Evolutionary conservation across 1,140 invertebrate species (phyloP).

Genomic region (Argopecten irradians): DNA sequence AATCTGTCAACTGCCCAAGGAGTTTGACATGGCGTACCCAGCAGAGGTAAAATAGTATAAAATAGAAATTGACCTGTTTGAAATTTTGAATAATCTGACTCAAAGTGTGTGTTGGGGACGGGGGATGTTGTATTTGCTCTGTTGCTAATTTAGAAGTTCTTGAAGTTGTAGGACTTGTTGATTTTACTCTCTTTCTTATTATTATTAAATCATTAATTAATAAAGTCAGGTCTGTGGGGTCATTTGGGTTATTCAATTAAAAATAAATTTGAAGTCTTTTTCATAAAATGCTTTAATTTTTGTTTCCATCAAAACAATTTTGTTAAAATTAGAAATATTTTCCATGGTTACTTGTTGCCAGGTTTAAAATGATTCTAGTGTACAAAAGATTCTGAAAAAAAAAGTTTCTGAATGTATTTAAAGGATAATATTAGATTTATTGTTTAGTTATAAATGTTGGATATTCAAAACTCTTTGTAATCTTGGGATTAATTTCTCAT

Average conservation of each 20-base stretch:
- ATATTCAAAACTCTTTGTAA: neutral
- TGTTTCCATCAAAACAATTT: too few species aligned
- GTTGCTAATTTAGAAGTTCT: neutral
- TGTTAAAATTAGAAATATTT: too few species aligned
- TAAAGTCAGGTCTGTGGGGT: too few species aligned
- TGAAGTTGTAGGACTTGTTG: neutral
- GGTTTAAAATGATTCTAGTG: neutral
- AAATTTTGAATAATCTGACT: neutral
- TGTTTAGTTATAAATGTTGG: neutral
- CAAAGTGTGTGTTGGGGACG: neutral
- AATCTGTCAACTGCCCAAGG: constrained; percentile 83
- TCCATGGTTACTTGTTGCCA: too few species aligned
- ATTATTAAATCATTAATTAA: neutral
- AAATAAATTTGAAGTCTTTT: too few species aligned
- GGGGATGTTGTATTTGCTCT: neutral
- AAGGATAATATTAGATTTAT: neutral
- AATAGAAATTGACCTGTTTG: neutral
- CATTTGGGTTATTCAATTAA: too few species aligned
- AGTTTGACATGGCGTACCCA: constrained; percentile 83
- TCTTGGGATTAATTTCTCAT: neutral
- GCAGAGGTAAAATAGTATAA: constrained; percentile 82
- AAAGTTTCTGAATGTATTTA: neutral
- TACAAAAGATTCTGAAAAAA: neutral
- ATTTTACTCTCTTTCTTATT: neutral
- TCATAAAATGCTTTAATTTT: too few species aligned